Evolutionary conservation across 1,140 invertebrate genomes (phyloP).

Genomic region (Trissolcus basalis): DNA sequence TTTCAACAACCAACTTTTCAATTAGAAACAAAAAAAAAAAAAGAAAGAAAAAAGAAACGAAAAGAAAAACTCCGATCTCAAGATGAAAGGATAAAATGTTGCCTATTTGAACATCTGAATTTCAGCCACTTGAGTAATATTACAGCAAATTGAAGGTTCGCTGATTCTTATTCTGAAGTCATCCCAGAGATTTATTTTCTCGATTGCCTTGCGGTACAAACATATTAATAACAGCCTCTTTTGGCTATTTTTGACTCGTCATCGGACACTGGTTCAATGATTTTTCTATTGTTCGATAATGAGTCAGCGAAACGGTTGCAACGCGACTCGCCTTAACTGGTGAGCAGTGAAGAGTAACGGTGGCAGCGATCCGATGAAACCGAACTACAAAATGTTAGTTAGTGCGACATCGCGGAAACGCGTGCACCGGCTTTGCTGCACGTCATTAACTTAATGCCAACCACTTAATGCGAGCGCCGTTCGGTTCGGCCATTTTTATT

Average conservation of each 20-base stretch:
- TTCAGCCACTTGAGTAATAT: too few species aligned
- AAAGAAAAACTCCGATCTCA: too few species aligned
- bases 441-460: too few species aligned
- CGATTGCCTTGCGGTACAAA: not conserved
- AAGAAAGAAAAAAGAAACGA: too few species aligned
- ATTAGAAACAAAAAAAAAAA: too few species aligned
- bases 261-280: conserved; percentile 31
- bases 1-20: not conserved
- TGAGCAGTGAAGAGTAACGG: conserved; percentile 43
- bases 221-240: too few species aligned
- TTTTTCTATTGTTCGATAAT: conserved; percentile 29
- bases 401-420: conserved; percentile 37
- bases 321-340: conserved; percentile 30
- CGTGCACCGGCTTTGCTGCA: conserved; percentile 22
- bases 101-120: too few species aligned
- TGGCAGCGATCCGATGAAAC: conserved; percentile 21
- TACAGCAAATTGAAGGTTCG: too few species aligned
- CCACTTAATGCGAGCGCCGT: not conserved
- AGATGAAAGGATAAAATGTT: too few species aligned
- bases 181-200: too few species aligned
- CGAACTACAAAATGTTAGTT: conserved; percentile 34
- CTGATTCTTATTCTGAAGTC: too few species aligned
- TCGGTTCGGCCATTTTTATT: conserved; percentile 3
- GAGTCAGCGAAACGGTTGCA: conserved; percentile 33
- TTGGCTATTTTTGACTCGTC: conserved; percentile 10